Base-by-base conservation (phyloP, 2,888 invertebrate genomes). In the Amitus sp. region DNA sequence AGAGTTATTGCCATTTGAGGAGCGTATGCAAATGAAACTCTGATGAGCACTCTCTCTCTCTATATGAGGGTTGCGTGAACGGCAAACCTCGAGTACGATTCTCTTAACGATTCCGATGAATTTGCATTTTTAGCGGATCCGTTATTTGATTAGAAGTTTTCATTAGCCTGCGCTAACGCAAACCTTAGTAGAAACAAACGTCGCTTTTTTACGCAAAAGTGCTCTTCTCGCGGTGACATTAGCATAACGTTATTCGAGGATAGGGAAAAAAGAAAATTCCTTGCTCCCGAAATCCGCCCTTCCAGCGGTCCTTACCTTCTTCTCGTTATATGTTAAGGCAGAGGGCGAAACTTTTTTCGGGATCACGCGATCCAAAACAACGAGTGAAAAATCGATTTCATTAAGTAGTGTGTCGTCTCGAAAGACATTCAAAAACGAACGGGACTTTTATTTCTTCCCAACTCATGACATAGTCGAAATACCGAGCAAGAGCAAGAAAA, bases 121-220 rank as follows among this genome's bases (percentile, higher is more conserved):
- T 80, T 80, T 79, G 76, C 80, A 80, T 80, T 80, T 76, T 77
- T 76, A 76, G 75, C 73, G 75, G 73, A 77, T 75, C 74, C 74
- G 73, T 75, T 75, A 77, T 79, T 80, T 79, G 78, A 80, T 80
- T 78, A 77, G 77, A 69, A 64, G 59, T 65, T 65, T 64, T 61
- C 65, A 65, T 65, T 65, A 65, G 58, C 65, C 49, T 40, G 58
- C 56, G 63, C 56, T 64, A 64, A 56, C 63, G 47, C 56, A 56
- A 58, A 55, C 53, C 50, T 56, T 60, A 52, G 17, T 49, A 58
- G 64, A 63, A 64, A 59, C 57, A 60, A 34, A 53, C 57, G 43
- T 56, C 49, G 47, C 40, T 52, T 65, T 61, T 47, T 28, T 39
- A 51, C 45, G 42, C 28, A 34, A 33, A 33, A 46, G 53, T 49